phyloP scores from a whole-genome alignment of 2,113 vertebrate species.

The Aplodontia rufa region DNA sequence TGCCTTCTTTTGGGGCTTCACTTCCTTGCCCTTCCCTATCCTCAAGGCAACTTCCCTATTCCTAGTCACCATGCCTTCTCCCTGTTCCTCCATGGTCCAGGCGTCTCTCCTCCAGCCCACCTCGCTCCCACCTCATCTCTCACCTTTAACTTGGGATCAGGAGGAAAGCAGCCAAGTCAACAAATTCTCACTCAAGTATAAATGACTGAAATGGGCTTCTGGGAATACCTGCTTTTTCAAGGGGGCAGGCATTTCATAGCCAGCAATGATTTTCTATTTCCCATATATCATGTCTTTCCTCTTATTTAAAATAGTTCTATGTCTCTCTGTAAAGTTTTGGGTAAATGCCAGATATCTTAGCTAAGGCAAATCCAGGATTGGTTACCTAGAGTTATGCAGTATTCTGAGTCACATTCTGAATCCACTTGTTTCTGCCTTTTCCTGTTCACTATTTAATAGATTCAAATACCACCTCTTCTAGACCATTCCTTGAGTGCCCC shows the following conservation, averaged over 20 bases:
- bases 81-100: neutral
- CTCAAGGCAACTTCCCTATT: neutral
- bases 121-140: neutral
- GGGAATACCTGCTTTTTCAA: slow-evolving; percentile 1
- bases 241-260: neutral
- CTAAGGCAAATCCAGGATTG: slow-evolving; percentile 12
- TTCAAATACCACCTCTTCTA: neutral
- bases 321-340: neutral
- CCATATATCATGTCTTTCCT: neutral
- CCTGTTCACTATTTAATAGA: neutral
- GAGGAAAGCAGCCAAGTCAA: neutral
- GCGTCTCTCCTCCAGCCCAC: neutral
- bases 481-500: neutral
- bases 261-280: neutral
- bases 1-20: neutral
- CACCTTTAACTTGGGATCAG: neutral
- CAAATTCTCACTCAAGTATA: neutral
- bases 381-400: neutral
- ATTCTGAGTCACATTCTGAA: neutral
- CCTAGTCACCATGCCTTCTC: neutral
- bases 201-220: neutral
- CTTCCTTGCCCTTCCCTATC: neutral
- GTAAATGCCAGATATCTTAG: slow-evolving; percentile 3
- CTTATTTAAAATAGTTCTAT: neutral
- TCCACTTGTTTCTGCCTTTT: neutral